Percentiles rank a stretch among this genome's conserved stretches.
Conservation (phyloP, 2,797 vertebrate species). For the Acrossocheilus fasciatus region DNA sequence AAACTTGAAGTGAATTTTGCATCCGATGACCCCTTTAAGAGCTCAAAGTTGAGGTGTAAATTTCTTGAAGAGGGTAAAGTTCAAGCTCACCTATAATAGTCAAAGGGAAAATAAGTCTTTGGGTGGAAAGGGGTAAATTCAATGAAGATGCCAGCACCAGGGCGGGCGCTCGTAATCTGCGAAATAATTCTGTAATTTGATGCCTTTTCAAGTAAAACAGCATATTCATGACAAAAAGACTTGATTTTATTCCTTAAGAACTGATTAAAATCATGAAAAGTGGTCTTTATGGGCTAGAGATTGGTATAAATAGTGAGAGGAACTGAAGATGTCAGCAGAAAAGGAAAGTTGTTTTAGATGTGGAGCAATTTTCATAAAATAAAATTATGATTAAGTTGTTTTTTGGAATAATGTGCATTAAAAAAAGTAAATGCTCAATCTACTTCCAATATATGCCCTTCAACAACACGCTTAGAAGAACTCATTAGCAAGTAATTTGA, state of each 20-base stretch:
- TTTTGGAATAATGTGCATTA: background rate
- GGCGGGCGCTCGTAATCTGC: no score
- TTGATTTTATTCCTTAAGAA: background rate
- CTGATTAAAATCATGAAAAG: background rate
- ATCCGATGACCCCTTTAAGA: no score
- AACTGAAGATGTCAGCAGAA: background rate
- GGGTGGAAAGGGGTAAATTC: no score
- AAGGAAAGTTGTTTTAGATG: background rate
- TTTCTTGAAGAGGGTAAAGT: no score
- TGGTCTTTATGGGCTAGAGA: background rate
- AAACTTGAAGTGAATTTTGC: no score
- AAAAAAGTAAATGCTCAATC: background rate
- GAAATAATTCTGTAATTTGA: background rate
- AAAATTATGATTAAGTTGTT: no score
- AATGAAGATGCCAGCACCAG: no score
- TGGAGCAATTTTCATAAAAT: background rate
- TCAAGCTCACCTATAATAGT: no score
- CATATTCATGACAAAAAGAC: background rate
- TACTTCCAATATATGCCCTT: background rate
- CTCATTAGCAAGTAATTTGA: background rate
- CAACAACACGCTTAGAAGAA: background rate
- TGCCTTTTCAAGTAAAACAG: no score
- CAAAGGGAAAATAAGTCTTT: no score
- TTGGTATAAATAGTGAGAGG: background rate
- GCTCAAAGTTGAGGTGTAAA: no score